These are phyloP conservation scores for Todiramphus chloris DNA, from an alignment of 2,113 vertebrate genomes.

Conservation along the genomic window DNA sequence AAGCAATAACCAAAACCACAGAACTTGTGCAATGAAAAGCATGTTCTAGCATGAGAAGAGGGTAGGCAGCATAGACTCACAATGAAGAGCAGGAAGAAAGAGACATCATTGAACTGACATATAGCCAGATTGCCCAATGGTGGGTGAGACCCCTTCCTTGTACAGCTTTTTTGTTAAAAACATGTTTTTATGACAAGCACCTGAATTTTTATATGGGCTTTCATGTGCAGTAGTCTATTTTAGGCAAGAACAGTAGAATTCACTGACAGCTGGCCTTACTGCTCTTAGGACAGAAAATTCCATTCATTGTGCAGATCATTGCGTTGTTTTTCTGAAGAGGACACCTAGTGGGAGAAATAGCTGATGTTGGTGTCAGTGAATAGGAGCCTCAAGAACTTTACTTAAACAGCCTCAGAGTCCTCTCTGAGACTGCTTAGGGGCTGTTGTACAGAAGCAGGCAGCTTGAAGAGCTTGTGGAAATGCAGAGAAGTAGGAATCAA, in stretches of 20 bases:
- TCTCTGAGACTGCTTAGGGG: background rate
- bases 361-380: background rate
- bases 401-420: background rate
- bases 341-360: slow-evolving; percentile 23
- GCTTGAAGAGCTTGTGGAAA: background rate
- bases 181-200: background rate
- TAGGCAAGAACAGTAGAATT: background rate
- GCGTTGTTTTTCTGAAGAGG: slow-evolving; percentile 19
- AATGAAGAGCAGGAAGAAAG: background rate
- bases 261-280: background rate
- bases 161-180: background rate
- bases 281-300: background rate
- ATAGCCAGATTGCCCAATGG: background rate
- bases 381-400: background rate
- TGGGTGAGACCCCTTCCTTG: background rate
- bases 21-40: background rate
- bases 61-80: background rate
- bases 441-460: background rate
- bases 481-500: background rate
- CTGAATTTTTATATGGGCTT: background rate
- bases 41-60: background rate
- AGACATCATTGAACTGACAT: background rate
- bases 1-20: background rate
- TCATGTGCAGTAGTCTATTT: background rate
- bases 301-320: background rate